Evolutionary conservation across 2,797 vertebrate genomes (phyloP), one percentile per base, ranked within the genome.

Genomic region (Clarias fuscus): DNA sequence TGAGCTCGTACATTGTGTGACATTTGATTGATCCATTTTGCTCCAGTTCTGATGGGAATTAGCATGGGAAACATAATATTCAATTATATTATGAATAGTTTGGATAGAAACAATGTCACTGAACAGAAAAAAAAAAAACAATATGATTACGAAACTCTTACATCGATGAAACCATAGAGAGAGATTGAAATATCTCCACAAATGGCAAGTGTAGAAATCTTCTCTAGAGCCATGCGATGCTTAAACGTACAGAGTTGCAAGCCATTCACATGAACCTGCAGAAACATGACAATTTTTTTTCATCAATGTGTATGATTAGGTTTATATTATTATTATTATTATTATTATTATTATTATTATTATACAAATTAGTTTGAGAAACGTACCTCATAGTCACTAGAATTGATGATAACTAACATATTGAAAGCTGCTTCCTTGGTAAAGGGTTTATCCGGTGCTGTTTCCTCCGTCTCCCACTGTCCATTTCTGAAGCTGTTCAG

Each of bases 391-490:
- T 80, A 88, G 62, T 64, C 48, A 15, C 80, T 59, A 6, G 33
- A 18, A 58, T 20, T 86, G 48, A 86, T 70, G 18, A 86, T 27
- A 0, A 71, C 48, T 18, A 82, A 76, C 62, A 86, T 84, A 30
- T 70, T 72, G 61, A 89, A 89, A 11, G 88, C 7, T 61, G 84
- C 40, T 68, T 86, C 86, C 18, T 59, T 83, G 62, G 62, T 85
- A 24, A 89, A 89, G 11, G 79, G 83, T 7, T 83, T 78, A n/a
- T 72, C 85, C n/a, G 78, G 6, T 13, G n/a, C 15, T 62, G 8
- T 71, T 75, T 89, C 83, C 8, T 68, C 72, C 1, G 15, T 17
- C 0, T 76, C 83, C 86, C 86, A 89, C 24, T 0, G 0, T 40
- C 18, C n/a, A 8, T 85, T 84, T 37, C 48, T 87, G 33, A 33